Evolutionary conservation across 2,888 invertebrate species (phyloP).

Genomic region (Lottia scabra): DNA sequence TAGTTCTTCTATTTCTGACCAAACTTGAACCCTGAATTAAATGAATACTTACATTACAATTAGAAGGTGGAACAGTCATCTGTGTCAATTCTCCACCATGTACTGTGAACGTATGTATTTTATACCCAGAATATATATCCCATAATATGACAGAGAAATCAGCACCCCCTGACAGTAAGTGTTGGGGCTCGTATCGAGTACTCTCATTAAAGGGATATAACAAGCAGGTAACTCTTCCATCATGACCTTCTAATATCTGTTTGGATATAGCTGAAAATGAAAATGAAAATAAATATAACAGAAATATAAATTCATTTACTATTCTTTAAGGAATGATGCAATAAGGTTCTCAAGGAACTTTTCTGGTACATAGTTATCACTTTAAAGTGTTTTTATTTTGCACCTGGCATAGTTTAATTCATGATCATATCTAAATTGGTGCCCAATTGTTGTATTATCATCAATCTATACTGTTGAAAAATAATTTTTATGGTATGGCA

Average conservation of each 20-base stretch:
- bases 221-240: slow-evolving; percentile 92
- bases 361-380: too few species aligned
- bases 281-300: slow-evolving; percentile 24
- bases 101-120: slow-evolving; percentile 95
- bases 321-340: too few species aligned
- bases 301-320: too few species aligned
- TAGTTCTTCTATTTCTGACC: too few species aligned
- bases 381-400: too few species aligned
- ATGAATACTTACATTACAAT: slow-evolving; percentile 72
- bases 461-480: too few species aligned
- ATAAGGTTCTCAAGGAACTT: too few species aligned
- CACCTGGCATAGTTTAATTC: too few species aligned
- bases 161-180: slow-evolving; percentile 91
- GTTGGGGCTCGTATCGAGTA: slow-evolving; percentile 73
- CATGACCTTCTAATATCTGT: slow-evolving; percentile 77
- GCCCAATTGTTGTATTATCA: too few species aligned
- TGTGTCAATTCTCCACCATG: slow-evolving; percentile 98
- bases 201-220: slow-evolving; percentile 93
- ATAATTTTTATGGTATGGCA: too few species aligned
- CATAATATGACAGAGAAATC: slow-evolving; percentile 98
- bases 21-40: background rate
- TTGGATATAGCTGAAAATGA: slow-evolving; percentile 44
- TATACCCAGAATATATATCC: slow-evolving; percentile 90
- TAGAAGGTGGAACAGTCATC: slow-evolving; percentile 92
- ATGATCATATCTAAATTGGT: too few species aligned